Evolutionary conservation across 1,140 invertebrate species (phyloP).

Genomic region (Drosophila micromelanica): DNA sequence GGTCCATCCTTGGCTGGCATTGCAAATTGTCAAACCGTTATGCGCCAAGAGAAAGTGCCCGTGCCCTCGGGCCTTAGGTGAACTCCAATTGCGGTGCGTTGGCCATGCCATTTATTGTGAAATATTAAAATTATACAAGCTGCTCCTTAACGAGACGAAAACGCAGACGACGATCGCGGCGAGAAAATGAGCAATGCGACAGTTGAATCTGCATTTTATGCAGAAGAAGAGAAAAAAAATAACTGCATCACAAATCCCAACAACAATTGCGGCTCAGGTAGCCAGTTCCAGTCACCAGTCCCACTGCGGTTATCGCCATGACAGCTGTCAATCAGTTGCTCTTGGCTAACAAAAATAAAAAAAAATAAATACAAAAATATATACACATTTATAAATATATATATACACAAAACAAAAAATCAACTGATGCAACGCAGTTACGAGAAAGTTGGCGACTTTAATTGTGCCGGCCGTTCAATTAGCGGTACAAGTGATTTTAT

Average conservation of each 20-base stretch:
- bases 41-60: constrained; percentile 60
- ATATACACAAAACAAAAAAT: neutral
- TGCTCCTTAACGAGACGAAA: constrained; percentile 44
- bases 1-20: constrained; percentile 42
- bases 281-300: constrained; percentile 42
- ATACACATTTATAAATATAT: neutral
- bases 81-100: constrained; percentile 39
- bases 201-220: constrained; percentile 75
- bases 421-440: constrained; percentile 24
- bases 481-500: constrained; percentile 78
- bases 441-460: constrained; percentile 67
- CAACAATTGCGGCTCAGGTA: neutral
- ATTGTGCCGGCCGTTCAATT: constrained; percentile 67
- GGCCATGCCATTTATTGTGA: constrained; percentile 75
- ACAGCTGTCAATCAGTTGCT: constrained; percentile 70
- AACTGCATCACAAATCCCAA: constrained; percentile 13
- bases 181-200: constrained; percentile 71
- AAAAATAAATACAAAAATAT: constrained; percentile 25
- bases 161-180: constrained; percentile 31
- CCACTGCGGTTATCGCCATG: constrained; percentile 76
- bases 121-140: constrained; percentile 79
- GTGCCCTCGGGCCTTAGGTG: constrained; percentile 42
- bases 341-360: constrained; percentile 12
- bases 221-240: constrained; percentile 27
- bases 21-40: constrained; percentile 78